Percentiles rank a stretch among this genome's conserved stretches.
phyloP scores from a whole-genome alignment of 2,888 invertebrate species.

The Agrochola circellaris region DNA sequence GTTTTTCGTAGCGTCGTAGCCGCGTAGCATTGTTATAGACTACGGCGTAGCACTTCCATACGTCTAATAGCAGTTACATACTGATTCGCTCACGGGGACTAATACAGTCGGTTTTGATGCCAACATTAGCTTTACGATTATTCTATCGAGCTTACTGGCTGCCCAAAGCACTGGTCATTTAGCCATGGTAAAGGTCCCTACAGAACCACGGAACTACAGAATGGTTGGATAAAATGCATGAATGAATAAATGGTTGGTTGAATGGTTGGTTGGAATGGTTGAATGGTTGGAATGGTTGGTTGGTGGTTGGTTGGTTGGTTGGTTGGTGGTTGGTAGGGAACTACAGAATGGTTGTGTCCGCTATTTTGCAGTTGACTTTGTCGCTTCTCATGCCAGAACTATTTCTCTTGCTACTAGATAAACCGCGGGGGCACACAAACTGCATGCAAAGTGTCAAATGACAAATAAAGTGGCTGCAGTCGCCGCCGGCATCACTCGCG shows the following conservation, averaged over 20 bases:
- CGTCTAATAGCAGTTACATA: conserved; percentile 72
- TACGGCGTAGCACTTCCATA: conserved; percentile 66
- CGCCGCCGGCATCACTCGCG: conserved; percentile 38
- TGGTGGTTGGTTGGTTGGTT: too few relatives aligned
- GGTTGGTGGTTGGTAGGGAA: too few relatives aligned
- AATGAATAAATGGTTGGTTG: too few relatives aligned
- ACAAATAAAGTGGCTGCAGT: conserved; percentile 29
- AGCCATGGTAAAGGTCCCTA: neutral
- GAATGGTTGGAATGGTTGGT: too few relatives aligned
- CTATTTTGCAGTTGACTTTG: neutral
- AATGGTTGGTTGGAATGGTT: too few relatives aligned
- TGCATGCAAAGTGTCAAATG: conserved; percentile 32
- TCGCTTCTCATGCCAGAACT: neutral
- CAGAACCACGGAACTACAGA: neutral
- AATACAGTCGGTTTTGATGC: conserved; percentile 17
- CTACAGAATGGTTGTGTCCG: neutral
- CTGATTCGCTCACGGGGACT: conserved; percentile 48
- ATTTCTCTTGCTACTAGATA: neutral
- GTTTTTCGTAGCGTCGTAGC: conserved; percentile 71
- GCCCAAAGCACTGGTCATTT: conserved; percentile 9
- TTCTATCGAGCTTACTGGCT: conserved; percentile 15
- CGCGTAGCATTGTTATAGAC: conserved; percentile 68
- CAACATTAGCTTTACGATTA: conserved; percentile 36
- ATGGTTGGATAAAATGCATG: too few relatives aligned
- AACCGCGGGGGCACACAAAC: neutral